These are phyloP conservation scores for Wiebesia pumilae DNA, from an alignment of 1,140 invertebrate genomes.

Conservation along the genomic window DNA sequence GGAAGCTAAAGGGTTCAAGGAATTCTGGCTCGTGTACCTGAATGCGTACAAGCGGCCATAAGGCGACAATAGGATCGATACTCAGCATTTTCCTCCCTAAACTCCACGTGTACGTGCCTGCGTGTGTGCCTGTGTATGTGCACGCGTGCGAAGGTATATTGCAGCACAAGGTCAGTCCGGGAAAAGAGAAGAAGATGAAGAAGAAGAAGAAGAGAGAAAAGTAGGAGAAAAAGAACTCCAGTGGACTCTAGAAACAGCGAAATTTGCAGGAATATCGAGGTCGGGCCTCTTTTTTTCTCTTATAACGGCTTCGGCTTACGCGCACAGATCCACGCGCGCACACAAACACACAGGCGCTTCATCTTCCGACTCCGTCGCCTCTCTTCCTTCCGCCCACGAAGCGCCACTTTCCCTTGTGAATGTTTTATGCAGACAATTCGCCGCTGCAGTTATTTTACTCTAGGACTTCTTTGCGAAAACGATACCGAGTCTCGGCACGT, in stretches of 20 bases:
- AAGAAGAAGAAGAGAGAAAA: too few species aligned
- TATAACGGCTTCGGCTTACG: conserved; percentile 64
- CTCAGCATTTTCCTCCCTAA: conserved; percentile 18
- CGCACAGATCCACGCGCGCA: conserved; percentile 52
- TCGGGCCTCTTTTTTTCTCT: conserved; percentile 55
- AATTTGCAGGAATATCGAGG: conserved; percentile 61
- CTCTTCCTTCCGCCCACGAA: conserved; percentile 53
- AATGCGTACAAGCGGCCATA: neutral
- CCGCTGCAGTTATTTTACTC: conserved; percentile 72
- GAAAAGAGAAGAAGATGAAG: neutral
- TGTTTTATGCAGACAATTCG: conserved; percentile 74
- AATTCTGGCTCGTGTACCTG: neutral
- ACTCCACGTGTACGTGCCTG: neutral
- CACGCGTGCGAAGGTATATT: neutral
- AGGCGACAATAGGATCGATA: conserved; percentile 39
- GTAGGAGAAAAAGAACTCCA: neutral
- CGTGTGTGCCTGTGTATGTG: neutral
- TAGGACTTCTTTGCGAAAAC: conserved; percentile 59
- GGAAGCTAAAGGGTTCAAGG: neutral
- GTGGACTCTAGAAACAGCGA: neutral
- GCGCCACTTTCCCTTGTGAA: conserved; percentile 66
- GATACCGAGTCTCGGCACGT: conserved; percentile 66
- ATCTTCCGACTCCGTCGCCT: conserved; percentile 55
- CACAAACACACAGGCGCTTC: conserved; percentile 59
- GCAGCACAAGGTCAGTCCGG: conserved; percentile 5